phyloP scores from a whole-genome alignment of 2,113 vertebrate species.

The Ahaetulla prasina region DNA sequence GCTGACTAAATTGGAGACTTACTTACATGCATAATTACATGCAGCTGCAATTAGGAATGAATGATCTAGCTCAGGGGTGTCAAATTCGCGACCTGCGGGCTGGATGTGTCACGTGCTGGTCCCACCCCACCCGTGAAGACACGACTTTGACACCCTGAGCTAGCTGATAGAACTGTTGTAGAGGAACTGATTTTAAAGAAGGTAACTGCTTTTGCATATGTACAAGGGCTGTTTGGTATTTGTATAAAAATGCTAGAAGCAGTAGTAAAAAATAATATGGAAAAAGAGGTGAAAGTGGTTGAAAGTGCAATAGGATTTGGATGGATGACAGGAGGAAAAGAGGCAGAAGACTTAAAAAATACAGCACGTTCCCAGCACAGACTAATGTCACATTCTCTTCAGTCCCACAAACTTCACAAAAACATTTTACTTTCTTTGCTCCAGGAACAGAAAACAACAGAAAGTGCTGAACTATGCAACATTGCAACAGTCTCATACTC shows the following conservation, averaged over 20 bases:
- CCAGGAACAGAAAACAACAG: not conserved
- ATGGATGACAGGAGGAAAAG: not conserved
- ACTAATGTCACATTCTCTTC: not conserved
- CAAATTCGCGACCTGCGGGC: no score
- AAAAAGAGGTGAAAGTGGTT: not conserved
- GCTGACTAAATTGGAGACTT: not conserved
- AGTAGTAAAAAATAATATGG: not conserved
- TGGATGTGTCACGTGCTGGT: no score
- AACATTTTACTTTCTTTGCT: not conserved
- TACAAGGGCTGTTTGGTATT: not conserved
- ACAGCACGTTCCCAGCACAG: not conserved
- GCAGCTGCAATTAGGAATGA: not conserved
- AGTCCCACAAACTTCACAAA: not conserved
- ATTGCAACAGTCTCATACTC: not conserved
- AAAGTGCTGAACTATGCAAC: not conserved
- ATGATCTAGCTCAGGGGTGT: not conserved
- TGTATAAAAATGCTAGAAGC: not conserved
- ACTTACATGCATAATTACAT: not conserved
- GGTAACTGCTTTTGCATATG: not conserved
- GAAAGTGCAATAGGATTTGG: not conserved
- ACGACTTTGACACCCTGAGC: not conserved
- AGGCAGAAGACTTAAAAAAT: not conserved
- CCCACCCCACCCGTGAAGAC: no score
- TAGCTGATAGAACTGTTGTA: not conserved
- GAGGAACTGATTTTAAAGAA: not conserved